phyloP scores from a whole-genome alignment of 2,888 invertebrate genomes.

The Hecatera dysodea region DNA sequence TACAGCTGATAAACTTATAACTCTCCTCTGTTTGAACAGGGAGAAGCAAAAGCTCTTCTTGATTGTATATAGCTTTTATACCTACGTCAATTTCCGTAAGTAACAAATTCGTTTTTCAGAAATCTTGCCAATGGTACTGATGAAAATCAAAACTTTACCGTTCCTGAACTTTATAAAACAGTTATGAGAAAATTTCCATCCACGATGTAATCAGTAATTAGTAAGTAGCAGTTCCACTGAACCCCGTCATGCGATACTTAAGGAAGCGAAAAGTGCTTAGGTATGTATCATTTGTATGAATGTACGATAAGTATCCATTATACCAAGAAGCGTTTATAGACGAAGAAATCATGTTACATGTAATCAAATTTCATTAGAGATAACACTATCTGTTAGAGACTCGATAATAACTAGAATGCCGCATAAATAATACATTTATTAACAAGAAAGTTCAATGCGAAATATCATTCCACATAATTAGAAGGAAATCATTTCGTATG shows the following conservation, averaged over 20 bases:
- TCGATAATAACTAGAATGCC: constrained; percentile 18
- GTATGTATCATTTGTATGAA: constrained; percentile 35
- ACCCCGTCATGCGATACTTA: constrained; percentile 3
- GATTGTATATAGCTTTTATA: not conserved
- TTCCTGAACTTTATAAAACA: constrained; percentile 22
- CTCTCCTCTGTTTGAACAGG: not conserved
- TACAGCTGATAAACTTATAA: no score
- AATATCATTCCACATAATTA: constrained; percentile 54
- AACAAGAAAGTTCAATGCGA: constrained; percentile 28
- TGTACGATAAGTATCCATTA: constrained; percentile 14
- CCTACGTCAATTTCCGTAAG: not conserved
- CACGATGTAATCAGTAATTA: constrained; percentile 38
- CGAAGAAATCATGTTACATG: constrained; percentile 21
- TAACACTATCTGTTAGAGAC: constrained; percentile 16
- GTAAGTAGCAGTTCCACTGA: constrained; percentile 1
- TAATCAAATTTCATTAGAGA: constrained; percentile 33
- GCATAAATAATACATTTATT: constrained; percentile 35
- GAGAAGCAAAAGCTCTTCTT: not conserved
- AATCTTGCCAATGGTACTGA: not conserved
- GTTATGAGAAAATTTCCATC: constrained; percentile 4
- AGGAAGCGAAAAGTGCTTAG: constrained; percentile 24
- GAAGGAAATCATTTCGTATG: constrained; percentile 47
- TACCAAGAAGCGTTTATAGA: constrained; percentile 25
- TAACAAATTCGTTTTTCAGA: not conserved
- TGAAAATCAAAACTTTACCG: constrained; percentile 20